phyloP scores from a whole-genome alignment of 1,140 invertebrate genomes.

The Pseudobourletiella spinata region DNA sequence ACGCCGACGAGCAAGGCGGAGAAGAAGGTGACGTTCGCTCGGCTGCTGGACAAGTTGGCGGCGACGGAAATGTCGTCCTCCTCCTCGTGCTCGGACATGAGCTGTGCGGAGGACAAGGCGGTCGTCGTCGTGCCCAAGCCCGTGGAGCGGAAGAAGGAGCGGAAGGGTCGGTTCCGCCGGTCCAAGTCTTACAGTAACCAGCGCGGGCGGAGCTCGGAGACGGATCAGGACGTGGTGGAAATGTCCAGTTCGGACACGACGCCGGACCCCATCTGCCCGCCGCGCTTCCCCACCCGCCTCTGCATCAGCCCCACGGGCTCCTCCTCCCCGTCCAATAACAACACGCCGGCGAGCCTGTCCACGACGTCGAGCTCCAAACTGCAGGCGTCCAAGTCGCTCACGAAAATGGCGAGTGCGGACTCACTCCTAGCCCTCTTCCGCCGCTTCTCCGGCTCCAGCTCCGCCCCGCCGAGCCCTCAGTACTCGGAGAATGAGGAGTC shows the following conservation, averaged over 20 bases:
- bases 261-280: conserved; percentile 51
- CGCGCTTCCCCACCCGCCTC: conserved; percentile 27
- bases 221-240: conserved; percentile 35
- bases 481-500: conserved; percentile 41
- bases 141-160: conserved; percentile 26
- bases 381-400: conserved; percentile 38
- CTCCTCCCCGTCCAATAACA: neutral
- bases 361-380: conserved; percentile 18
- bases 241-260: conserved; percentile 47
- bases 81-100: conserved; percentile 40
- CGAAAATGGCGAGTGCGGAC: conserved; percentile 59
- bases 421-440: conserved; percentile 64
- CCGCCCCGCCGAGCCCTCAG: conserved; percentile 46
- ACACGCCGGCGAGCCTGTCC: conserved; percentile 19
- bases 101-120: conserved; percentile 30
- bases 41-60: conserved; percentile 56
- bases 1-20: conserved; percentile 54
- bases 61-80: conserved; percentile 56
- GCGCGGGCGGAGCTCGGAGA: conserved; percentile 48
- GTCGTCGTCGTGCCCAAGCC: conserved; percentile 8
- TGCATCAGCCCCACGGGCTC: conserved; percentile 31
- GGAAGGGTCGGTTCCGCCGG: conserved; percentile 33
- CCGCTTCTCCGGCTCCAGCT: conserved; percentile 37
- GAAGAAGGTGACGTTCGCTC: conserved; percentile 65
- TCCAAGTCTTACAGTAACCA: conserved; percentile 47